Evolutionary conservation across 2,797 vertebrate genomes (phyloP).

Genomic region (Anas bernieri): DNA sequence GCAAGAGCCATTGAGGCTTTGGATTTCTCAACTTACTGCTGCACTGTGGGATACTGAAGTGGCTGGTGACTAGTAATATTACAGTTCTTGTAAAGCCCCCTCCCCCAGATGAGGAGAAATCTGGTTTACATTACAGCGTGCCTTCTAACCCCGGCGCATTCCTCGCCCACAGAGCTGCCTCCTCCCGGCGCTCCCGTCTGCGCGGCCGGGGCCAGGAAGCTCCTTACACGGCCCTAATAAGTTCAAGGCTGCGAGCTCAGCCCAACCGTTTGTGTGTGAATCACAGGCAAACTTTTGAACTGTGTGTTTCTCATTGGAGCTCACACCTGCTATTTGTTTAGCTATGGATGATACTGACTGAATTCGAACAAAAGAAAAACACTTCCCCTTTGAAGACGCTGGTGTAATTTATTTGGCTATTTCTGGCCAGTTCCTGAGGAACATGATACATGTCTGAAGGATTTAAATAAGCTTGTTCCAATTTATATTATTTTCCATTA

Average conservation of each 20-base stretch:
- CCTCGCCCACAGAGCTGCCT: not conserved
- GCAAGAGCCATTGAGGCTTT: not conserved
- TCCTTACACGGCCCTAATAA: constrained; percentile 1
- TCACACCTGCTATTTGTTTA: constrained; percentile 38
- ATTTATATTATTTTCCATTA: constrained; percentile 5
- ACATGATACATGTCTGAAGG: not conserved
- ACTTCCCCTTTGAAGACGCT: constrained; percentile 27
- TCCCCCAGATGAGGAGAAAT: not conserved
- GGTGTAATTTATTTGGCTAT: constrained; percentile 13
- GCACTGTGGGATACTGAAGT: not conserved
- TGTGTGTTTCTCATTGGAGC: not conserved
- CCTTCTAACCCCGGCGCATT: not conserved
- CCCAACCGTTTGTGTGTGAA: not conserved
- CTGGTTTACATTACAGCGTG: constrained; percentile 36
- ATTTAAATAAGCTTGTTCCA: constrained; percentile 29
- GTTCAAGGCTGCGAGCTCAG: not conserved
- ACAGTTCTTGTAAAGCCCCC: not conserved
- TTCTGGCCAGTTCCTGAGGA: constrained; percentile 21
- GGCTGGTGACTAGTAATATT: not conserved
- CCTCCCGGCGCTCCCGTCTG: constrained; percentile 22
- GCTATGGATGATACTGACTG: not conserved
- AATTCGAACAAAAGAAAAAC: constrained; percentile 16
- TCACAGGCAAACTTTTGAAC: constrained; percentile 14
- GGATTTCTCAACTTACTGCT: not conserved
- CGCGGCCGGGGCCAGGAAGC: constrained; percentile 12